Conservation (phyloP, 2,888 invertebrate genomes). For the Pseudoips prasinana region DNA sequence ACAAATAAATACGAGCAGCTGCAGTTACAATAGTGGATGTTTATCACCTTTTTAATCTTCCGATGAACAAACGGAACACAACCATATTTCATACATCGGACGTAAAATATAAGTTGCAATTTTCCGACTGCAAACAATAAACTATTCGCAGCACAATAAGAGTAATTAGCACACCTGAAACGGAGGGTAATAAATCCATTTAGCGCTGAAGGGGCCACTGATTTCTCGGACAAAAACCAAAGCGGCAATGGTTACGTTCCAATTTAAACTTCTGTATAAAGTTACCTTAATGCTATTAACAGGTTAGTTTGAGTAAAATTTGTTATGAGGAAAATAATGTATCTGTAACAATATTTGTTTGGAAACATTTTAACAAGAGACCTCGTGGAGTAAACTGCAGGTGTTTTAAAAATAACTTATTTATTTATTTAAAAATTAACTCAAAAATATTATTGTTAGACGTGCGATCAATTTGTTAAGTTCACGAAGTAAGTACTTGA, state of each 20-base stretch:
- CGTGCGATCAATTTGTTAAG: too few relatives aligned
- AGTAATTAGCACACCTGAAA: conserved; percentile 70
- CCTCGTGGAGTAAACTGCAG: too few relatives aligned
- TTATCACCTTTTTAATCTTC: too few relatives aligned
- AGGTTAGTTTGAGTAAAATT: conserved; percentile 44
- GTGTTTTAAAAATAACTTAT: too few relatives aligned
- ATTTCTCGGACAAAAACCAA: conserved; percentile 68
- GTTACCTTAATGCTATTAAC: conserved; percentile 60
- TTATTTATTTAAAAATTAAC: too few relatives aligned
- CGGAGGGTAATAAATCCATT: conserved; percentile 73
- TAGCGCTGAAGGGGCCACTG: conserved; percentile 67
- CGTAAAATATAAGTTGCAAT: conserved; percentile 38
- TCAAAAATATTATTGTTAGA: too few relatives aligned
- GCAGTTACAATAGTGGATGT: too few relatives aligned
- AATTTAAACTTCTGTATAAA: conserved; percentile 68
- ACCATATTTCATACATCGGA: conserved; percentile 25
- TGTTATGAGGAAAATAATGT: conserved; percentile 10
- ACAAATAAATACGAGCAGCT: too few relatives aligned
- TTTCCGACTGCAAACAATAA: conserved; percentile 60
- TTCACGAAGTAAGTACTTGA: too few relatives aligned
- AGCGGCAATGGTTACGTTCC: conserved; percentile 53
- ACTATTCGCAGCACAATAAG: conserved; percentile 63
- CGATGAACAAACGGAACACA: too few relatives aligned
- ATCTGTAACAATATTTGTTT: too few relatives aligned
- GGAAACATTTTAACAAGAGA: too few relatives aligned